These are phyloP conservation scores for Hylaeus anthracinus DNA, from an alignment of 1,140 invertebrate genomes.

Conservation along the genomic window DNA sequence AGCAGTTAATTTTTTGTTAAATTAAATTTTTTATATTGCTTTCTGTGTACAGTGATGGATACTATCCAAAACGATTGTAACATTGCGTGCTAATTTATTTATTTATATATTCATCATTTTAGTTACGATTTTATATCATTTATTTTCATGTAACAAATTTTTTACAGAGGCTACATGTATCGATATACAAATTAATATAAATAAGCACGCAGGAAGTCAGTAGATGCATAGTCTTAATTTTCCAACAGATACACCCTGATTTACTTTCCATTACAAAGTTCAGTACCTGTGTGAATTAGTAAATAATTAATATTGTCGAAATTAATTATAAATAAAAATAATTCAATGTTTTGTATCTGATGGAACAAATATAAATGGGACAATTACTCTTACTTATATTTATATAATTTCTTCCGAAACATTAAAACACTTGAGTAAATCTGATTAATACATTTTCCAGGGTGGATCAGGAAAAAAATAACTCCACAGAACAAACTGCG, in stretches of 20 bases:
- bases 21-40: conserved; percentile 17
- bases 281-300: background rate
- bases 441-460: conserved; percentile 65
- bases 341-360: conserved; percentile 27
- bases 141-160: too few relatives aligned
- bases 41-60: conserved; percentile 23
- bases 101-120: background rate
- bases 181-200: conserved; percentile 11
- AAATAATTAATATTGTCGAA: background rate
- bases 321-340: conserved; percentile 7
- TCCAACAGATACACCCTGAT: conserved; percentile 26
- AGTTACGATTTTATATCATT: background rate
- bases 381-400: conserved; percentile 43
- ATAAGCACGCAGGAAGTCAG: conserved; percentile 31
- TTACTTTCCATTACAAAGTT: background rate
- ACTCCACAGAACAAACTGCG: conserved; percentile 72
- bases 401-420: conserved; percentile 14
- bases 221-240: background rate
- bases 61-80: conserved; percentile 13
- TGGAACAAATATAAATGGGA: conserved; percentile 34
- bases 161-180: background rate
- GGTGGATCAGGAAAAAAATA: conserved; percentile 79
- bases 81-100: conserved; percentile 30
- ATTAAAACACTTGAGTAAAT: conserved; percentile 25
- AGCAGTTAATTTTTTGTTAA: conserved; percentile 23